Base-by-base conservation (phyloP, 2,888 invertebrate species). In the Andrena trimmerana region DNA sequence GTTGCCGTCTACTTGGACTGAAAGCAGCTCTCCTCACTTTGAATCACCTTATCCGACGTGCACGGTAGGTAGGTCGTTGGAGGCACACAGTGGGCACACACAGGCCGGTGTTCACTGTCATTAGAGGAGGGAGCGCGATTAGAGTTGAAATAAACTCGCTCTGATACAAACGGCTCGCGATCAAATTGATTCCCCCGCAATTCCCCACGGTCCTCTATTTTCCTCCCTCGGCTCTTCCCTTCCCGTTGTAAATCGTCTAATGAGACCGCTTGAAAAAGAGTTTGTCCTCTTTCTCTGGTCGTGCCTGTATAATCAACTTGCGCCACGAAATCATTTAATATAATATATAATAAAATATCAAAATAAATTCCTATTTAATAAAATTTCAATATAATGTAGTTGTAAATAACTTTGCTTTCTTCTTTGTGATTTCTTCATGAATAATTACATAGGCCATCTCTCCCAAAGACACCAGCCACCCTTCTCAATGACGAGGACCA, bases 1-100 rank as follows among this genome's bases (percentile, higher is more conserved):
- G 86, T 82, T 84, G 82, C 78, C 86, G 81, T 88, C 82, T 81
- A 70, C 80, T 80, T 80, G 42, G 62, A 60, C 79, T 66, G 78
- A 79, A 74, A 71, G 74, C 78, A 70, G 73, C 81, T 63, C 82
- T 76, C 80, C 80, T 76, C 86, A 65, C 73, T 79, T 80, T 69
- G 88, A 87, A 87, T 85, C 88, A 66, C 82, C 73, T 81, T 80
- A 66, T 57, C 60, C 84, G 76, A 78, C 78, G 63, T 31, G 65
- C 77, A 78, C 74, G 70, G 70, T 70, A 65, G 79, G 70, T 52
- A 60, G 31, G 48, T 78, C 29, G 50, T 31, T 48, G 42, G 59
- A 20, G 33, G 54, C 33, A 42, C 70, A 68, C 48, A 52, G 54
- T 36, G 54, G 29, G 68, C n/a, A 27, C 60, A 24, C 57, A n/a